Conservation (phyloP, 2,888 invertebrate genomes). For the Metellina segmentata region DNA sequence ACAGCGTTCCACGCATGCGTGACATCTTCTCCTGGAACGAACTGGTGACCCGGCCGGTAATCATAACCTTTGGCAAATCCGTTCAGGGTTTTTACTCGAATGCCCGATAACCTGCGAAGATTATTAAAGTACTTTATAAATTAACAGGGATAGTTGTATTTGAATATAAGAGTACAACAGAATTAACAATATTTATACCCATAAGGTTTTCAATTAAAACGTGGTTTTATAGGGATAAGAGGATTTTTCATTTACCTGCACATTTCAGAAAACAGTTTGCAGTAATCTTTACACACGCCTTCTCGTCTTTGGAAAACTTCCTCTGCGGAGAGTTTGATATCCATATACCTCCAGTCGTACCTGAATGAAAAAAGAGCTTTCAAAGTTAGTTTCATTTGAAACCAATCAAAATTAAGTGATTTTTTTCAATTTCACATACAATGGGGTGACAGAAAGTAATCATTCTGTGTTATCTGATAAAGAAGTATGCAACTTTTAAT, state of each 20-base stretch:
- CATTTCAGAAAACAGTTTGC: constrained; percentile 79
- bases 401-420: too few species aligned
- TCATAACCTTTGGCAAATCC: constrained; percentile 80
- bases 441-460: too few species aligned
- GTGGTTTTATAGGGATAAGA: not conserved
- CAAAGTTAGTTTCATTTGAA: too few species aligned
- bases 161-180: too few species aligned
- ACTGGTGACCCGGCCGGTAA: constrained; percentile 79
- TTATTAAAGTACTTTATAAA: too few species aligned
- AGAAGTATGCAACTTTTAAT: too few species aligned
- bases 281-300: constrained; percentile 79
- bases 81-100: constrained; percentile 79
- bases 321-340: constrained; percentile 78
- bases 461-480: too few species aligned
- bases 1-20: constrained; percentile 80
- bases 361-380: constrained; percentile 60
- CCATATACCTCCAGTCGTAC: constrained; percentile 79
- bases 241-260: constrained; percentile 77
- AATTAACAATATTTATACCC: too few species aligned
- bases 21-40: constrained; percentile 79
- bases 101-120: constrained; percentile 77
- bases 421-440: too few species aligned
- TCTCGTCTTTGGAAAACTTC: constrained; percentile 78
- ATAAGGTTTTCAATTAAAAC: too few species aligned
- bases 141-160: too few species aligned